Evolutionary conservation across 2,888 invertebrate species (phyloP).

Genomic region (Disparrhopalites patrizii): DNA sequence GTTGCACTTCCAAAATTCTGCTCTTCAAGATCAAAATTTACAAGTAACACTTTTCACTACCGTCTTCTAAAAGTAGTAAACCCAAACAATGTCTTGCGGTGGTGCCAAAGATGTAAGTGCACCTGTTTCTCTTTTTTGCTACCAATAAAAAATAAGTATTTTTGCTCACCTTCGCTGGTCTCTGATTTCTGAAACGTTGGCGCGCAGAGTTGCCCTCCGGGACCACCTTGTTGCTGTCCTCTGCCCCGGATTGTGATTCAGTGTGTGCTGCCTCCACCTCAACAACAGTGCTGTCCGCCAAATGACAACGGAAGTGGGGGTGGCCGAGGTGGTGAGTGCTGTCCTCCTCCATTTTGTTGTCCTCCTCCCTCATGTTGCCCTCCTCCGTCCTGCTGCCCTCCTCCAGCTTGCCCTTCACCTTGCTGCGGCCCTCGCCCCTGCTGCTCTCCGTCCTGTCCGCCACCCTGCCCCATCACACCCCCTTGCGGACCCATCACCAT

Average conservation of each 20-base stretch:
- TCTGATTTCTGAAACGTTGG: too few species aligned
- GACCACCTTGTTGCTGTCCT: background rate
- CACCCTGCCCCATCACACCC: background rate
- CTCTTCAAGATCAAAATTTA: background rate
- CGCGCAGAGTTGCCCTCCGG: slow-evolving; percentile 2
- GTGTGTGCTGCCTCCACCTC: slow-evolving; percentile 5
- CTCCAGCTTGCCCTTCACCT: background rate
- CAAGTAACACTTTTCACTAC: slow-evolving; percentile 1
- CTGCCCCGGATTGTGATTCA: slow-evolving; percentile 2
- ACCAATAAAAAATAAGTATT: background rate
- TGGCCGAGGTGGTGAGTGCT: background rate
- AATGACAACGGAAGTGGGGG: background rate
- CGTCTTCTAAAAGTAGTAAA: background rate
- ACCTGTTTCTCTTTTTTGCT: background rate
- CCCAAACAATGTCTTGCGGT: slow-evolving; percentile 2
- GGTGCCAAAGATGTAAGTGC: background rate
- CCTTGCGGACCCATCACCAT: slow-evolving; percentile 7
- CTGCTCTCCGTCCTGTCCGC: background rate
- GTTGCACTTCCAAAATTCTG: background rate
- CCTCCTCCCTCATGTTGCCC: background rate
- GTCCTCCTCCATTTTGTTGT: background rate
- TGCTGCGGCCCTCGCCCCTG: background rate
- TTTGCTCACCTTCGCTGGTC: too few species aligned
- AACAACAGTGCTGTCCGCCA: background rate
- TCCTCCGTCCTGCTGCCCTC: background rate